phyloP scores from a whole-genome alignment of 2,797 vertebrate genomes.

The Balearica regulorum region DNA sequence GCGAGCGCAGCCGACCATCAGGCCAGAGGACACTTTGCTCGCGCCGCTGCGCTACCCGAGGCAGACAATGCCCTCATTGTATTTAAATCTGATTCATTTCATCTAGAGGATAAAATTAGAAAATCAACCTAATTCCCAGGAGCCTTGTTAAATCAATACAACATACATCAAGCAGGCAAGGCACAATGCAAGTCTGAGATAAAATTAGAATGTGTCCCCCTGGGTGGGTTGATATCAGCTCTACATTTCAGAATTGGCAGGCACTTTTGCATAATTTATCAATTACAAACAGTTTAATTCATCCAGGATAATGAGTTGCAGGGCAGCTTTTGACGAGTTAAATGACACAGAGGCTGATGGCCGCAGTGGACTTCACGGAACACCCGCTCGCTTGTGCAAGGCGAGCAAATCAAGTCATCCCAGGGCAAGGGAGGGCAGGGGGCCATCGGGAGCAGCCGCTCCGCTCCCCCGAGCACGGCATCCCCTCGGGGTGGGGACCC shows the following conservation, averaged over 20 bases:
- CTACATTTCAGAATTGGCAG: slow-evolving; percentile 56
- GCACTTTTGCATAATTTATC: slow-evolving; percentile 71
- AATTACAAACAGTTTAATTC: slow-evolving; percentile 67
- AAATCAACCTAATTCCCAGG: slow-evolving; percentile 57
- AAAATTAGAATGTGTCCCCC: slow-evolving; percentile 59
- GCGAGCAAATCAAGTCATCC: fast-evolving
- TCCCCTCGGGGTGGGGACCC: neutral
- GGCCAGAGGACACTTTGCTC: neutral
- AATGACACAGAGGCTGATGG: neutral
- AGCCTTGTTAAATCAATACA: slow-evolving; percentile 73
- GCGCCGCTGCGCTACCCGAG: fast-evolving
- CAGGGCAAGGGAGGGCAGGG: neutral
- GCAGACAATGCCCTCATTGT: slow-evolving; percentile 7
- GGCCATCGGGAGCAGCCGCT: neutral
- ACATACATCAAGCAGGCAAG: slow-evolving; percentile 59
- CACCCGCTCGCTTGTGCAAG: neutral
- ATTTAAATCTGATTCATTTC: slow-evolving; percentile 60
- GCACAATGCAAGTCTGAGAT: slow-evolving; percentile 63
- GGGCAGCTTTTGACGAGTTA: neutral
- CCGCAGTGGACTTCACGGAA: neutral
- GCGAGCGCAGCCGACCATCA: neutral
- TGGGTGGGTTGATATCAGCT: slow-evolving; percentile 54
- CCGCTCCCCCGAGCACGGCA: fast-evolving
- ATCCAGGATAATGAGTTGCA: neutral
- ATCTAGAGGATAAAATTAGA: slow-evolving; percentile 71